Evolutionary conservation across 2,888 invertebrate genomes (phyloP).

Genomic region (Volucella zonaria): DNA sequence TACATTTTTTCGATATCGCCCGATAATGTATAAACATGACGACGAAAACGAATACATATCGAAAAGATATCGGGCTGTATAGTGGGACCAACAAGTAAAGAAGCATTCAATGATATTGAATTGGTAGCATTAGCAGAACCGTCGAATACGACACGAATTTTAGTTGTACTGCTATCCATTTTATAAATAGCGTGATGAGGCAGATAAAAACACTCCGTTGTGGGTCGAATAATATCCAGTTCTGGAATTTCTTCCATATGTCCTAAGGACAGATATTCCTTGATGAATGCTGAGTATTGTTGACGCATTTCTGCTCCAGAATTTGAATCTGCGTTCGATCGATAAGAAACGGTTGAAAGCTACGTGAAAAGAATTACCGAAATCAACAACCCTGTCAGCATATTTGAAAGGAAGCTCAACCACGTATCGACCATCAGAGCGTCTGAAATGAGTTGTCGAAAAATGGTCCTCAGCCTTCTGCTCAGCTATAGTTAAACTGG

Average conservation of each 20-base stretch:
- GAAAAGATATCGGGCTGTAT: constrained; percentile 4
- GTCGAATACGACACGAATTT: neutral
- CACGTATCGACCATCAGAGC: too few species aligned
- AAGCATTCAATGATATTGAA: too few species aligned
- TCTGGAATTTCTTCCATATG: neutral
- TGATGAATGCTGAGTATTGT: neutral
- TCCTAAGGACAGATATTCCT: constrained; percentile 12
- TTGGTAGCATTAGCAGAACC: constrained; percentile 3
- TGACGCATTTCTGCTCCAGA: too few species aligned
- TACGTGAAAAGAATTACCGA: too few species aligned
- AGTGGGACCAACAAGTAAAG: neutral
- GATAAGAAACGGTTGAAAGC: too few species aligned
- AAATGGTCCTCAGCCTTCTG: constrained; percentile 20
- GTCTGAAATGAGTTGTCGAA: neutral
- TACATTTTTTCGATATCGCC: constrained; percentile 16
- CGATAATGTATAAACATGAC: neutral
- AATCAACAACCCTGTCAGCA: too few species aligned
- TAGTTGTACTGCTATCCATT: too few species aligned
- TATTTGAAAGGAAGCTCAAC: neutral
- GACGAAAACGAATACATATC: neutral
- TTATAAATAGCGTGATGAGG: neutral
- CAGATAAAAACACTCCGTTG: neutral
- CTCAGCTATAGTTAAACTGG: neutral
- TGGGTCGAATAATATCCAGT: neutral
- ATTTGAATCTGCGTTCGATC: neutral